Evolutionary conservation across 2,113 vertebrate species (phyloP).

Genomic region (Oryzias celebensis): DNA sequence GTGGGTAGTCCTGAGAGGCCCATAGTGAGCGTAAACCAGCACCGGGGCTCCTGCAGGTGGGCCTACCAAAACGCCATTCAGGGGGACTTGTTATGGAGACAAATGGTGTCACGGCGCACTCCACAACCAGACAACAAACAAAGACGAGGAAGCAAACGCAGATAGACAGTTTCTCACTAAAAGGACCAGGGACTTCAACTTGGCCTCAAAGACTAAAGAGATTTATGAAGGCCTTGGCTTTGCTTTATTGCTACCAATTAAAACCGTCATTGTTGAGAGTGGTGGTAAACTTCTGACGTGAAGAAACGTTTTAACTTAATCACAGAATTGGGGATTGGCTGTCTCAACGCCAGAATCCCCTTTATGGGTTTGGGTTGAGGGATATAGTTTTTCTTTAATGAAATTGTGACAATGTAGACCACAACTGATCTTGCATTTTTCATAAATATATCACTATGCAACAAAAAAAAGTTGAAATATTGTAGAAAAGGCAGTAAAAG

Average conservation of each 20-base stretch:
- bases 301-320: constrained; percentile 43
- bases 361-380: constrained; percentile 11
- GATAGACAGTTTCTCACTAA: constrained; percentile 48
- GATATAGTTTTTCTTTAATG: background rate
- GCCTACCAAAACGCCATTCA: constrained; percentile 60
- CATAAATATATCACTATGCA: too few relatives aligned
- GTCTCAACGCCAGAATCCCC: constrained; percentile 10
- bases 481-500: background rate
- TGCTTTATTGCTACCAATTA: constrained; percentile 43
- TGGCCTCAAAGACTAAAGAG: constrained; percentile 62
- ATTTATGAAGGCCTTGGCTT: constrained; percentile 34
- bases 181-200: constrained; percentile 64
- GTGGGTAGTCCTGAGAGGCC: constrained; percentile 73
- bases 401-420: too few relatives aligned
- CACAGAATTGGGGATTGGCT: constrained; percentile 17
- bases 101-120: constrained; percentile 69
- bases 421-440: too few relatives aligned
- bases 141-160: constrained; percentile 39
- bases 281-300: constrained; percentile 30
- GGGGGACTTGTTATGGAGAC: constrained; percentile 77
- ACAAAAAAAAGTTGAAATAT: too few relatives aligned
- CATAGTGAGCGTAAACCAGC: constrained; percentile 49
- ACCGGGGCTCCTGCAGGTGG: constrained; percentile 75
- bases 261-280: constrained; percentile 32
- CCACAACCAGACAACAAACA: constrained; percentile 62